Evolutionary conservation across 2,888 invertebrate genomes (phyloP), one percentile per base, ranked within the genome.

Genomic region (Euclidia mi): DNA sequence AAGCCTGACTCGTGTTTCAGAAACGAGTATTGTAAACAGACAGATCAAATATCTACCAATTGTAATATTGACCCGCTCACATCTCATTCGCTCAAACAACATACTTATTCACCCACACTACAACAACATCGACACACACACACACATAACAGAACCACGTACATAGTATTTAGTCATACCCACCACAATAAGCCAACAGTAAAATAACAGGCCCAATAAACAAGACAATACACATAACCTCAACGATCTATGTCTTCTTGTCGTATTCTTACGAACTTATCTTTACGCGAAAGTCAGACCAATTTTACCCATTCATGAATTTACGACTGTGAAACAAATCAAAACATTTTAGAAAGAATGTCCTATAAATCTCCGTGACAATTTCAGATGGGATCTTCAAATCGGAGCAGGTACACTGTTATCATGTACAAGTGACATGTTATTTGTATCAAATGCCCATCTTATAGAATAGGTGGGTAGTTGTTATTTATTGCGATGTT

Each of bases 371-470:
- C 90, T 88, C 78, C 62, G 72, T 64, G 75, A 85, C 89, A 90
- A 89, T 90, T 90, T 88, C 84, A 89, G 89, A 90, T 90, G 84
- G 84, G 85, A 89, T 90, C 90, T 87, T 70, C 81, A 80, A 71
- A 87, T 85, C 80, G 82, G 71, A 72, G 61, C 84, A 83, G 86
- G 84, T 87, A 86, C 81, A 73, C 71, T 70, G 75, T 71, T 77
- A 79, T 78, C 81, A 71, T 56, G 66, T 28, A 57, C 67, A 66
- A 73, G 64, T 71, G 71, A 71, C 71, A 61, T 70, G 71, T 71
- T 78, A 73, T 78, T 76, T 74, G 73, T 71, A 67, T 70, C 73
- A 73, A 78, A 76, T 65, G 70, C 58, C 52, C 59, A 42, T 49
- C 64, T 75, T 66, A 69, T 75, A 75, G 75, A 75, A 69, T 75